A percentile compares a stretch with the other conserved stretches of the same genome.
Conservation (phyloP, 2,113 vertebrate species). For the Leucopsar rothschildi region DNA sequence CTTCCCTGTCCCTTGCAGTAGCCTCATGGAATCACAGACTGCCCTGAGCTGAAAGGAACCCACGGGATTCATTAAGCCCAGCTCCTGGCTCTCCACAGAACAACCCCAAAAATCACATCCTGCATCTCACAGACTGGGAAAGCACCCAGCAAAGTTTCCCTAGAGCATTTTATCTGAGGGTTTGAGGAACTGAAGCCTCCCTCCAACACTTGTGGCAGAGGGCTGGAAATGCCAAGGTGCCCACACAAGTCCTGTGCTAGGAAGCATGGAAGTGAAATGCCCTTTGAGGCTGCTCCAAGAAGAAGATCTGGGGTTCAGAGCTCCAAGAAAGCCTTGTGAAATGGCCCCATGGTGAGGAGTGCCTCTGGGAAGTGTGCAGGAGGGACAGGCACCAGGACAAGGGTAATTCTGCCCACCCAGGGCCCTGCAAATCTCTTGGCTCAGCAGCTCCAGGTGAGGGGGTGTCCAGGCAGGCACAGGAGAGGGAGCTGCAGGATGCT, state of each 20-base stretch:
- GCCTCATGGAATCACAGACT: neutral
- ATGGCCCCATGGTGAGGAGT: fast-evolving
- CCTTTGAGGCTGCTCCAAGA: neutral
- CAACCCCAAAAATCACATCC: neutral
- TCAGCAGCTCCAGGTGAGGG: neutral
- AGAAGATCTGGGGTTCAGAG: neutral
- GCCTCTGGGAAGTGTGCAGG: neutral
- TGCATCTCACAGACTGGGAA: neutral
- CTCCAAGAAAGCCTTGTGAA: neutral
- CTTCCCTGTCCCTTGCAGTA: neutral
- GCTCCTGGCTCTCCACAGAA: neutral
- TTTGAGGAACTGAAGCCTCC: neutral
- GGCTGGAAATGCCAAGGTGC: neutral
- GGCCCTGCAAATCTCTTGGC: neutral
- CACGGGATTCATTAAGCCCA: neutral
- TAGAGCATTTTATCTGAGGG: neutral
- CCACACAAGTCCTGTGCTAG: neutral
- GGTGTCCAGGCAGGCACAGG: neutral
- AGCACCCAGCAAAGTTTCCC: neutral
- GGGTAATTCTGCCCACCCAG: neutral
- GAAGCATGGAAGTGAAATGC: neutral
- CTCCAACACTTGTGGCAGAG: fast-evolving
- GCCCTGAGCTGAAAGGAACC: neutral
- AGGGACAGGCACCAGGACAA: neutral
- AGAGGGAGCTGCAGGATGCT: fast-evolving